Evolutionary conservation across 2,797 vertebrate species (phyloP), one percentile per base, ranked within the genome.

Genomic region (Rhyacichthys aspro): DNA sequence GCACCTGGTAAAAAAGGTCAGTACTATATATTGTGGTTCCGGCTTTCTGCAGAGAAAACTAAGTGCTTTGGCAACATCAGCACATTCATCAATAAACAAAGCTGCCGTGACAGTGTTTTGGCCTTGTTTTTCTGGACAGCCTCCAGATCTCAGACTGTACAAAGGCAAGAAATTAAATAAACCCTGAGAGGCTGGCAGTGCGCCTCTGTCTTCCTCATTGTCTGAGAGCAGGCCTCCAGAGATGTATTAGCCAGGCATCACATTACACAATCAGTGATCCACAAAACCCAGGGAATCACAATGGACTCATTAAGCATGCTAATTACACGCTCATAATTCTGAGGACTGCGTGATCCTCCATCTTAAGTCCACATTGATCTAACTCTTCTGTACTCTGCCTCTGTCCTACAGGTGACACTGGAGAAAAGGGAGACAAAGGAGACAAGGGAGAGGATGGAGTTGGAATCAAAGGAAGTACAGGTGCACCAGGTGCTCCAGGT

Each of bases 1-100:
- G 47, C 55, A 57, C 89, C 88, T 32, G 93, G 93, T 28, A 83
- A 83, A 12, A 92, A 91, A 88, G 93, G 93, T 93, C 34, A 63
- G 80, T 59, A 18, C 36, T n/a, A n/a, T n/a, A n/a, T n/a, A 52
- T 11, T 12, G n/a, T 39, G 39, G 4, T n/a, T n/a, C 1, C 28
- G 7, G 9, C 9, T 17, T 66, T 11, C 9, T 3, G 2, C 19
- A 23, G 19, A 23, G 19, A 23, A 23, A 23, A 23, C 19, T 23
- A 16, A 16, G 33, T 11, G 15, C 34, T 50, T 9, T 17, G 48
- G 2, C 11, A 11, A 18, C 37, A 16, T 15, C 44, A 43, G 15
- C 18, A 50, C 16, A 9, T n/a, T 42, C 43, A 62, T 41, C 19
- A 41, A 67, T 47, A 64, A 58, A 32, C 18, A 38, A 42, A 42